Evolutionary conservation across 2,797 vertebrate genomes (phyloP).

Genomic region (Sciurus carolinensis): DNA sequence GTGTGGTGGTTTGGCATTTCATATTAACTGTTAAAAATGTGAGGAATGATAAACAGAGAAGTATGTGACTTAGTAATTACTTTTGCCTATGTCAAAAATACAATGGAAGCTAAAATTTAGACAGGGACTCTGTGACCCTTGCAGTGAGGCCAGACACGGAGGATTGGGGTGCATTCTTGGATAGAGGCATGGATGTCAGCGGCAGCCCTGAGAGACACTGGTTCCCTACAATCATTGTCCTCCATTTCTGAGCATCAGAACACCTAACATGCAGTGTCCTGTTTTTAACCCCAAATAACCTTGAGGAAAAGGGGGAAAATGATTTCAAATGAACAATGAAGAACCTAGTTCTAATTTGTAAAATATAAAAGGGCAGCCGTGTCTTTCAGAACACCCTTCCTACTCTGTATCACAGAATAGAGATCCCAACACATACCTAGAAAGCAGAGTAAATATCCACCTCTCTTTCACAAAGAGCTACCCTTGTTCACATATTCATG

Average conservation of each 20-base stretch:
- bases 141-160: background rate
- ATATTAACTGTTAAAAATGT: conserved; percentile 84
- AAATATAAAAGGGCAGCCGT: background rate
- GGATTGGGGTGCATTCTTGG: background rate
- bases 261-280: background rate
- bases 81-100: conserved; percentile 81
- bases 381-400: conserved; percentile 36
- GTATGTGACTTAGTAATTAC: conserved; percentile 84
- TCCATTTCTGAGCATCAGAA: background rate
- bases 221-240: background rate
- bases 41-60: conserved; percentile 83
- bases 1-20: conserved; percentile 83
- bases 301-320: background rate
- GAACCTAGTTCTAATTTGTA: background rate
- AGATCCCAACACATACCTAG: background rate
- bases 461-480: background rate
- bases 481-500: background rate
- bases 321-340: background rate
- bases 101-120: conserved; percentile 63
- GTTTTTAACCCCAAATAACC: background rate
- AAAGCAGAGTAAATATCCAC: background rate
- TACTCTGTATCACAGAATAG: background rate
- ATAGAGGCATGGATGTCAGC: background rate
- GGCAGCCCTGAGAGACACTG: background rate
- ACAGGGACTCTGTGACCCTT: background rate